Evolutionary conservation across 2,888 invertebrate genomes (phyloP), one percentile per base, ranked within the genome.

Genomic region (Drosophila colorata): DNA sequence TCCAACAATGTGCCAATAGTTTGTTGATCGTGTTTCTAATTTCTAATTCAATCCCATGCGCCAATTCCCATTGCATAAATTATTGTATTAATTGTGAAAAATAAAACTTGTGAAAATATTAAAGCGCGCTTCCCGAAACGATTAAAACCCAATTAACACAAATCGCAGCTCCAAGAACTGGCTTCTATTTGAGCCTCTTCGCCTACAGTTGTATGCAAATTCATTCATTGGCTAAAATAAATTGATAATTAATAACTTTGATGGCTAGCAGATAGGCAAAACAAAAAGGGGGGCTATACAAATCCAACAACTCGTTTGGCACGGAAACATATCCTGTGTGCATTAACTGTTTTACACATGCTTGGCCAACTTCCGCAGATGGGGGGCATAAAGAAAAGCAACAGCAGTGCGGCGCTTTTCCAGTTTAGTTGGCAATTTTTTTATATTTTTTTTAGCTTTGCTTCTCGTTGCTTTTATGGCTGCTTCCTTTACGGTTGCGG

Each of bases 271-370:
- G 61, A 78, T 48, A 59, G 38, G 46, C 18, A 58, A 49, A 57
- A 40, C 48, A 28, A 20, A 43, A 37, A 31, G 40, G 51, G 31
- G 48, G 47, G 37, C 33, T 18, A 58, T 38, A 47, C 28, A 40
- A 43, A 59, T 31, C 44, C 25, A 47, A 67, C 53, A 73, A 88
- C 89, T 67, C 20, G 76, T 83, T 74, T 63, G 56, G 38, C 70
- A 63, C 85, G 85, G 85, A 86, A 86, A 89, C 71, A 86, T 86
- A 86, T 86, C 85, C 85, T 86, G 85, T 87, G 89, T 81, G 87
- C 81, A 90, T 88, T 91, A 90, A 91, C 91, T 89, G 90, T 90
- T 90, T 89, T 88, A 82, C 88, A 68, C 78, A 87, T 87, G 85
- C 78, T 90, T 87, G 89, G 80, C 88, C 87, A 86, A 90, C 91